Base-by-base conservation (phyloP, 2,888 invertebrate genomes). In the Pyrgus malvae region DNA sequence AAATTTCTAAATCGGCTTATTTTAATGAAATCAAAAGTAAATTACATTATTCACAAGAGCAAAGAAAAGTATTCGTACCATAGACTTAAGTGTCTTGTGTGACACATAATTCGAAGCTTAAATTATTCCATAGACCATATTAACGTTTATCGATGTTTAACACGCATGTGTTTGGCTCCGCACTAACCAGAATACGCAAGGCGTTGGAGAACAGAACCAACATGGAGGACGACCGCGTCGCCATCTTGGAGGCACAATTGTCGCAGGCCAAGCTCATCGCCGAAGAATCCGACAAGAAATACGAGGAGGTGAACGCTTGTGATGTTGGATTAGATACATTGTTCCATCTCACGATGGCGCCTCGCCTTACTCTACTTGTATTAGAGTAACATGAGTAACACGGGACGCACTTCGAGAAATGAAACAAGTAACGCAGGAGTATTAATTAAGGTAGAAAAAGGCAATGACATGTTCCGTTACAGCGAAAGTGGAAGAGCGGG, bases 201-300 rank as follows among this genome's bases (percentile, higher is more conserved):
- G 97, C 98, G 80, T 93, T 99, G 92, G 99, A 99, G 93, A 99
- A 98, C 92, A 95, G 99, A 91, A 96, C 97, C 90, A 98, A 98
- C 91, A 97, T 98, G 96, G 99, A 99, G 92, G 99, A 99, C 83
- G 99, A 99, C 91, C 95, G 99, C 87, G 98, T 99, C 90, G 95
- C 97, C 86, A 95, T 97, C 81, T 93, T 99, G 93, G 99, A 99
- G 91, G 95, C 96, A 74, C 99, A 99, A 91, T 95, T 99, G 85
- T 94, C 98, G 72, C 99, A 99, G 92, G 99, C 99, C 85, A 99
- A 99, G 93, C 95, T 97, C 91, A 99, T 99, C 92, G 99, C 99
- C 69, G 99, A 99, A 92, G 99, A 99, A 92, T 98, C 99, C 71
- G 99, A 99, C 93, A 97, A 98, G 92, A 99, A 99, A 96, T 99